These are phyloP conservation scores for Lycia hirtaria DNA, from an alignment of 2,888 invertebrate genomes.

Conservation along the genomic window DNA sequence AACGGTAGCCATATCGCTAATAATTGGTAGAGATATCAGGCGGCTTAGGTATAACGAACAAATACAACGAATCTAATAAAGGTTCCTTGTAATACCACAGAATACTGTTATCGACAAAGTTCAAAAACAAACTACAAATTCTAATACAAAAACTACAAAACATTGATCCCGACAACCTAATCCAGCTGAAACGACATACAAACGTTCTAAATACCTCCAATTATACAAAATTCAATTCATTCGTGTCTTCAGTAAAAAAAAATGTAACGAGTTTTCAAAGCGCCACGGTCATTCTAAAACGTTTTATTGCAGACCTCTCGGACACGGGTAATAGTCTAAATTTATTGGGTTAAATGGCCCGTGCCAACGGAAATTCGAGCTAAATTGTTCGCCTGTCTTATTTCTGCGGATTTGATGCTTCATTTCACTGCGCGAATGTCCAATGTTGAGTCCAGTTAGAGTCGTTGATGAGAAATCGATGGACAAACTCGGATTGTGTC, in stretches of 20 bases:
- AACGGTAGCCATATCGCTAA: too few species aligned
- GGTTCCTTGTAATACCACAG: too few species aligned
- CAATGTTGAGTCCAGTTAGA: conserved; percentile 44
- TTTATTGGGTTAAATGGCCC: conserved; percentile 81
- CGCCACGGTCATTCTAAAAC: conserved; percentile 69
- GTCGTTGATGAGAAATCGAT: conserved; percentile 47
- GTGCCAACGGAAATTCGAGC: conserved; percentile 70
- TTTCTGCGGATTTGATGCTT: conserved; percentile 76
- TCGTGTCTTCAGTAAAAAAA: conserved; percentile 72
- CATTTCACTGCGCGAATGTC: conserved; percentile 64
- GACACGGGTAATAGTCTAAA: conserved; percentile 81
- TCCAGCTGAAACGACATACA: conserved; percentile 35
- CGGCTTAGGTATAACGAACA: too few species aligned
- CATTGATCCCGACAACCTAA: background rate
- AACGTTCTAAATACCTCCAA: conserved; percentile 62
- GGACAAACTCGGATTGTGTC: conserved; percentile 18
- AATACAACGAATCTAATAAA: too few species aligned
- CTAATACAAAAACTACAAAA: background rate
- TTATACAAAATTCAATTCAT: conserved; percentile 75
- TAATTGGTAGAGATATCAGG: too few species aligned
- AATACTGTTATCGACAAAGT: too few species aligned
- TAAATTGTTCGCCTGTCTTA: conserved; percentile 78
- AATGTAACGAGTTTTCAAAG: conserved; percentile 73
- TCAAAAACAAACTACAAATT: too few species aligned
- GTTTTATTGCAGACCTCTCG: conserved; percentile 72